Evolutionary conservation across 1,140 invertebrate species (phyloP), one percentile per base, ranked within the genome.

Genomic region (Brachionus sp.): DNA sequence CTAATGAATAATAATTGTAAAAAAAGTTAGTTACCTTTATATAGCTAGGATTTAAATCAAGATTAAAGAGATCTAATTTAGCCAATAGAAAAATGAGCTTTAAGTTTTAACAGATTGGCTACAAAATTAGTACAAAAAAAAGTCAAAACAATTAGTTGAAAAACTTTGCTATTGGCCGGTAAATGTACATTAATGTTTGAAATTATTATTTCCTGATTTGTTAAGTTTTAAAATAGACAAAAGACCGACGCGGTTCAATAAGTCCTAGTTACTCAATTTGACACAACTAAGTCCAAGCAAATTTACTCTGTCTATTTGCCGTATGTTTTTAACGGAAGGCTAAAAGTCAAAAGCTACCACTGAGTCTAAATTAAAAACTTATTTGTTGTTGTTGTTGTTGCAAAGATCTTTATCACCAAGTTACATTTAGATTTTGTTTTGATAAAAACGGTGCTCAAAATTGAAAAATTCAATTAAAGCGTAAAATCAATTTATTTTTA

Each of bases 61-160:
- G 64, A 33, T 70, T 39, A 39, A 70, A 39, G 37, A 70, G 19
- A 16, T 6, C 16, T 33, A 70, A 70, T 70, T 70, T 75, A 29
- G 13, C 70, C 70, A 75, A 75, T 75, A 44, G 19, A 23, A 73
- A 73, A 39, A 73, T 39, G 68, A 39, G 33, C 33, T 25, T 25
- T 25, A 75, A 75, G 39, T 75, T 75, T 46, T 46, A 75, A 75
- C 70, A 75, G 70, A 75, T 75, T 75, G 70, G 70, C 33, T 44
- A 19, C 39, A 46, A 75, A 75, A 75, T 46, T 46, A 75, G 42
- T 46, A 75, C 70, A 70, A 70, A 70, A 68, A 37, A 35, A 70
- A n/a, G n/a, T 37, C 12, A 70, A 37, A 37, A 57, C 50, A 57
- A 57, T 68, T 68, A 35, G 25, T 35, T 4, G 25, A 23, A 75